A percentile compares a stretch with the other conserved stretches of the same genome.
Conservation (phyloP, 2,797 vertebrate genomes). For the Catharus ustulatus region DNA sequence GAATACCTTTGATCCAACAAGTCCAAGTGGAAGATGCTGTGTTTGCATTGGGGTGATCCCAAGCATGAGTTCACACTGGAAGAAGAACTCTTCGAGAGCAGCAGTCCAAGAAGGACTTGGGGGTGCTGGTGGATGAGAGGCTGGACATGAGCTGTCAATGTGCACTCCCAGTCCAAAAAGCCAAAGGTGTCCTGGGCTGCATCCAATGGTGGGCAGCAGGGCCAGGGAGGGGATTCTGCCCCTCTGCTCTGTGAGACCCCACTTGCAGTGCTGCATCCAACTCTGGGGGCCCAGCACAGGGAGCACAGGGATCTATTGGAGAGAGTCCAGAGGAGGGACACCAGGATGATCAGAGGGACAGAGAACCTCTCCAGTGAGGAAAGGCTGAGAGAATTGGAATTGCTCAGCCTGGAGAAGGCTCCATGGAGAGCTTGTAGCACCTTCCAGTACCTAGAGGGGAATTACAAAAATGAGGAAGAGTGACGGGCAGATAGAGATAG, state of each 20-base stretch:
- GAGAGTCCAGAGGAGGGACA: accelerated
- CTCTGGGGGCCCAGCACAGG: neutral
- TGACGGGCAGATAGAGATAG: too few relatives aligned
- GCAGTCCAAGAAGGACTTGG: neutral
- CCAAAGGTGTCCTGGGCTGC: accelerated
- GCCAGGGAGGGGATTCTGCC: neutral
- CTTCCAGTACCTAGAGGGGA: neutral
- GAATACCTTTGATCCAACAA: neutral
- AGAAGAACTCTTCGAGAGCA: neutral
- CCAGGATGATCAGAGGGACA: accelerated
- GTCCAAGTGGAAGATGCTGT: neutral
- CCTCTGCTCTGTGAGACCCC: neutral
- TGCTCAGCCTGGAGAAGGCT: neutral
- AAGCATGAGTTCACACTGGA: neutral
- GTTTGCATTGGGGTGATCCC: neutral
- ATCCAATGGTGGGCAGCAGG: neutral
- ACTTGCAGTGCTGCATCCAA: neutral
- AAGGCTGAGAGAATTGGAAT: neutral
- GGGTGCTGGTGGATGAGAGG: accelerated
- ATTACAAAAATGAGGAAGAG: neutral
- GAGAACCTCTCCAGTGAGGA: accelerated
- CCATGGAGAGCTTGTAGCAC: neutral
- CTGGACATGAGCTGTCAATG: neutral
- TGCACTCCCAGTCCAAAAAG: too few relatives aligned
- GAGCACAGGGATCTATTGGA: accelerated